phyloP scores from a whole-genome alignment of 1,140 invertebrate genomes.

The Hyles euphorbiae region DNA sequence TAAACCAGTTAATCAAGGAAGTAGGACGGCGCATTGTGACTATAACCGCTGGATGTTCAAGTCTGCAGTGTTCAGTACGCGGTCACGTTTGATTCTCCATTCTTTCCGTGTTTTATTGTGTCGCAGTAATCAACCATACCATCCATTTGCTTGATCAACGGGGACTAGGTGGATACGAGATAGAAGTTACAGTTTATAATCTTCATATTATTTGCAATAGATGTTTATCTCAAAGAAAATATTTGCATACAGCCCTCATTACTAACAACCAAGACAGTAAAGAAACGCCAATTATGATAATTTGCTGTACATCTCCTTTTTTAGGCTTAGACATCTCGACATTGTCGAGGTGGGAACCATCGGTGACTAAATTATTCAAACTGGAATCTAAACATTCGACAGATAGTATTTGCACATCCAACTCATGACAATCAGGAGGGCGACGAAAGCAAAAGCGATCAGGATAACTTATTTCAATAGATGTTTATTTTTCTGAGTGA shows the following conservation, averaged over 20 bases:
- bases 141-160: slow-evolving; percentile 10
- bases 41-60: too few species aligned
- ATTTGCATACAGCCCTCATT: slow-evolving; percentile 33
- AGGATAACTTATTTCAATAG: slow-evolving; percentile 43
- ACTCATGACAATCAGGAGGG: slow-evolving; percentile 42
- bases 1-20: too few species aligned
- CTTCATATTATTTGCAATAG: too few species aligned
- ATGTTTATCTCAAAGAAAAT: slow-evolving; percentile 16
- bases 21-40: too few species aligned
- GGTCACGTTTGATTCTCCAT: slow-evolving; percentile 5
- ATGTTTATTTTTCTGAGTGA: too few species aligned
- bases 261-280: slow-evolving; percentile 33
- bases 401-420: slow-evolving; percentile 60
- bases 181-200: too few species aligned
- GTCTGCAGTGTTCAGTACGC: too few species aligned
- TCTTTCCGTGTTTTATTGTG: slow-evolving; percentile 10
- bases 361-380: too few species aligned
- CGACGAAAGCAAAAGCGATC: slow-evolving; percentile 48
- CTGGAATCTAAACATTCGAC: slow-evolving; percentile 21
- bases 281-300: slow-evolving; percentile 24
- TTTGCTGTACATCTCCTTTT: neutral
- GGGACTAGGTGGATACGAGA: too few species aligned
- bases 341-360: too few species aligned
- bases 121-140: slow-evolving; percentile 5
- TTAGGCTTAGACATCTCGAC: too few species aligned